phyloP scores from a whole-genome alignment of 1,140 invertebrate genomes.

The Aethina tumida region DNA sequence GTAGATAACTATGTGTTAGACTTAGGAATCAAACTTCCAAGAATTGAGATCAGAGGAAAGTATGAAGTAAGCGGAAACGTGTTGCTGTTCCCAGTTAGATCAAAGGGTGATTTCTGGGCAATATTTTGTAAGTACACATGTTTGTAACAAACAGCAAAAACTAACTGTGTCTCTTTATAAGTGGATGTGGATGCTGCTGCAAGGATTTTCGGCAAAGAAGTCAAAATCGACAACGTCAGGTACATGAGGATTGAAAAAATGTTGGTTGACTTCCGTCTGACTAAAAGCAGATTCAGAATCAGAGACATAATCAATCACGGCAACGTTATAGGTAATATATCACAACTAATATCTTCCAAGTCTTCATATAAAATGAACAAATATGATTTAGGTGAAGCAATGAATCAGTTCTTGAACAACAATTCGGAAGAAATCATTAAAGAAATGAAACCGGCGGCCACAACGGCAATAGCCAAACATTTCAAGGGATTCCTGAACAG shows the following conservation, averaged over 20 bases:
- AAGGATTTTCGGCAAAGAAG: constrained; percentile 58
- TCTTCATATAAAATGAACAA: not conserved
- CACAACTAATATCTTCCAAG: not conserved
- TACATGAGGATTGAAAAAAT: constrained; percentile 59
- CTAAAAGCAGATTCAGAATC: constrained; percentile 57
- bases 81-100: constrained; percentile 62
- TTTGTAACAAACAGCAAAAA: constrained; percentile 4
- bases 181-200: constrained; percentile 59
- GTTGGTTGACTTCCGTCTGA: constrained; percentile 58
- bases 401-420: constrained; percentile 77
- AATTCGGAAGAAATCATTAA: constrained; percentile 74
- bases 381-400: constrained; percentile 51
- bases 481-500: constrained; percentile 67
- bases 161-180: constrained; percentile 34
- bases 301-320: constrained; percentile 59
- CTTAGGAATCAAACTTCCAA: constrained; percentile 54
- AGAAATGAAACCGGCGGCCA: constrained; percentile 71
- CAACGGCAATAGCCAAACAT: constrained; percentile 61
- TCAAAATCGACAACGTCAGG: constrained; percentile 43
- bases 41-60: constrained; percentile 58
- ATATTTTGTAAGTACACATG: constrained; percentile 53
- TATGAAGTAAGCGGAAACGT: constrained; percentile 68
- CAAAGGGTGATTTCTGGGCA: constrained; percentile 67
- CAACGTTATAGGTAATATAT: constrained; percentile 55
- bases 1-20: constrained; percentile 55